Evolutionary conservation across 2,888 invertebrate genomes (phyloP), one percentile per base, ranked within the genome.

Genomic region (Oasisia sp.): DNA sequence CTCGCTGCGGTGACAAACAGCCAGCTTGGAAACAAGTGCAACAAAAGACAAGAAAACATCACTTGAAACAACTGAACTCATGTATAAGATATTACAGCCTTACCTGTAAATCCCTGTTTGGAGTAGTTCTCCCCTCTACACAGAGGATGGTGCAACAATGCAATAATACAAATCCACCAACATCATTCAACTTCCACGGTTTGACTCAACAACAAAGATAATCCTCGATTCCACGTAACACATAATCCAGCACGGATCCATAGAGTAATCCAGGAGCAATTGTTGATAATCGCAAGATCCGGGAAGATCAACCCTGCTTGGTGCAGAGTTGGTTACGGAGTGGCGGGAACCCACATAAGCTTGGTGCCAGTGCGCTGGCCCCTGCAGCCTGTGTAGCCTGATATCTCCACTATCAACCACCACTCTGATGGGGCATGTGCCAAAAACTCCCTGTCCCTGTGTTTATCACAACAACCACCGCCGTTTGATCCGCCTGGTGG

Each of bases 341-440:
- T 74, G 74, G 74, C 74, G 74, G 74, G 74, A 74, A 74, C 74
- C n/a, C 27, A 74, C 74, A 74, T 50, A 1, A 14, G 7, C 74
- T 7, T 74, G 74, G 74, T 74, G 74, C 27, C 74, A 74, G 74
- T 74, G 50, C 50, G 9, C 50, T 50, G 74, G 74, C 74, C 74
- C 74, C 74, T 74, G 74, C 74, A 74, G 74, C 74, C 74, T 74
- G 19, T 19, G 74, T 74, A 74, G 74, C 27, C 74, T 27, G 74
- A 74, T 74, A 74, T n/a, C n/a, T 19, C 74, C n/a, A n/a, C 74
- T 74, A 74, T 74, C 74, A 74, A 74, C 74, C 27, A 27, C 27
- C 74, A 74, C 74, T 27, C 74, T 27, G 74, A 74, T 74, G 74
- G 74, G 74, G 74, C 74, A 74, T n/a, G 74, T 74, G 74, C 74